These are phyloP conservation scores for Gasterosteus nipponicus DNA, from an alignment of 2,113 vertebrate species.

Conservation along the genomic window DNA sequence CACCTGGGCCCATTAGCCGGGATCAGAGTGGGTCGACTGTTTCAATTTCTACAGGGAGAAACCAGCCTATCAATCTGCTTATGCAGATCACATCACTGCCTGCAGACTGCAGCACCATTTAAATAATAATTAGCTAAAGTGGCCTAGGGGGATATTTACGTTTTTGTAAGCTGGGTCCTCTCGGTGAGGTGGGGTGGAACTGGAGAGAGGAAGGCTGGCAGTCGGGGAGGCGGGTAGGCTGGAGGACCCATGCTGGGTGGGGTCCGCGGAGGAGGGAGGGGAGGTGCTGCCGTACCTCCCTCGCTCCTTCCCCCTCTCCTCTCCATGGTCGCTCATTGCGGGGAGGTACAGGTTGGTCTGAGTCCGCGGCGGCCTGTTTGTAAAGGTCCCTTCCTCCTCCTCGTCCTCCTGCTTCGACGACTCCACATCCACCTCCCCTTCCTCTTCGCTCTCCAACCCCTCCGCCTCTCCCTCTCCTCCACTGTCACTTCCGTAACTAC, in stretches of 20 bases:
- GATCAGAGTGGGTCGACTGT: slow-evolving; percentile 85
- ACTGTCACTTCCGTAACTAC: slow-evolving; percentile 91
- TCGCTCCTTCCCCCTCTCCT: slow-evolving; percentile 79
- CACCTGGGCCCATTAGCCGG: slow-evolving; percentile 79
- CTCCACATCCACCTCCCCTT: slow-evolving; percentile 94
- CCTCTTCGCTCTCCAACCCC: slow-evolving; percentile 85
- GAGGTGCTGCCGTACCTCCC: slow-evolving; percentile 75
- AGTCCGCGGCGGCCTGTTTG: slow-evolving; percentile 61
- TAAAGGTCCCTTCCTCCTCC: slow-evolving; percentile 74
- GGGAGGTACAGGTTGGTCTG: slow-evolving; percentile 77
- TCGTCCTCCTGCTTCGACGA: slow-evolving; percentile 90
- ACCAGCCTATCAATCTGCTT: slow-evolving; percentile 80
- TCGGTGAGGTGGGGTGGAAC: slow-evolving; percentile 82
- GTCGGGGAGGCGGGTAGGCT: slow-evolving; percentile 77
- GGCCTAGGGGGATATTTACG: slow-evolving; percentile 91
- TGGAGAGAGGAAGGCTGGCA: slow-evolving; percentile 79
- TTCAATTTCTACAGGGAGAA: slow-evolving; percentile 85
- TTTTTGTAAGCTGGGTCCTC: slow-evolving; percentile 94
- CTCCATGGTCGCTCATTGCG: slow-evolving; percentile 74
- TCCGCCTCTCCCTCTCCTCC: slow-evolving; percentile 85
- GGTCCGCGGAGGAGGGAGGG: slow-evolving; percentile 80
- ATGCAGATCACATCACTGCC: slow-evolving; percentile 84
- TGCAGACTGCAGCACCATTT: slow-evolving; percentile 80
- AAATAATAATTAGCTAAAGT: slow-evolving; percentile 86
- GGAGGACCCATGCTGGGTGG: slow-evolving; percentile 78